Base-by-base conservation (phyloP, 2,113 vertebrate species). In the Oenanthe oenanthe region DNA sequence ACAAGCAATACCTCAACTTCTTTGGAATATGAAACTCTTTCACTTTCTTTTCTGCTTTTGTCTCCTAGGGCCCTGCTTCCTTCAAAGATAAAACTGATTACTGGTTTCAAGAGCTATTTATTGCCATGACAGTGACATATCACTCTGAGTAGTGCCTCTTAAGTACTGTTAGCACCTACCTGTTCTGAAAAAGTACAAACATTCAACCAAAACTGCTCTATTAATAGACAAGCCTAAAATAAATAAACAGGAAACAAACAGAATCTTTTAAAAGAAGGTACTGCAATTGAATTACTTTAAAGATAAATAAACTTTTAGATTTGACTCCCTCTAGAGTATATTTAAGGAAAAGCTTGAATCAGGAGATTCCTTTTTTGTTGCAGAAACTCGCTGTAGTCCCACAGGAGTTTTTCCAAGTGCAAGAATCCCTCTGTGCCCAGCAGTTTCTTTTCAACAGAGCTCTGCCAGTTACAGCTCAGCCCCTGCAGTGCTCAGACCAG, bases 291-390 rank as follows among this genome's bases (percentile, higher is more conserved):
- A 96, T 92, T 89, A 72, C 71, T 95, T 96, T 87, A 95, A 96
- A 97, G 93, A 96, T 93, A 97, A 96, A 96, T 93, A 97, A 97
- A 98, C 97, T 99, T 98, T 98, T 98, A 98, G 98, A 98, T 96
- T 98, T 99, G 98, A 98, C 99, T 98, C 99, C 99, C 99, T 99
- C 99, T 99, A 99, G 99, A 99, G 99, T 98, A 97, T 95, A 97
- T 95, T 97, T 85, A 85, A 97, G 88, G 98, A 98, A 98, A 97
- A 98, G 97, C 97, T 94, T 95, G 75, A 93, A 82, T 66, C 51
- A 36, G 66, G 61, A 94, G 42, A 94, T 93, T 75, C 92, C 32
- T 77, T 96, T 96, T 88, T 77, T 65, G 84, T 61, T 83, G 63
- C 72, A 95, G 85, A 74, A 91, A 54, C 20, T 20, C 77, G 17